These are phyloP conservation scores for Tinea pellionella DNA, from an alignment of 2,888 invertebrate genomes.

Conservation along the genomic window DNA sequence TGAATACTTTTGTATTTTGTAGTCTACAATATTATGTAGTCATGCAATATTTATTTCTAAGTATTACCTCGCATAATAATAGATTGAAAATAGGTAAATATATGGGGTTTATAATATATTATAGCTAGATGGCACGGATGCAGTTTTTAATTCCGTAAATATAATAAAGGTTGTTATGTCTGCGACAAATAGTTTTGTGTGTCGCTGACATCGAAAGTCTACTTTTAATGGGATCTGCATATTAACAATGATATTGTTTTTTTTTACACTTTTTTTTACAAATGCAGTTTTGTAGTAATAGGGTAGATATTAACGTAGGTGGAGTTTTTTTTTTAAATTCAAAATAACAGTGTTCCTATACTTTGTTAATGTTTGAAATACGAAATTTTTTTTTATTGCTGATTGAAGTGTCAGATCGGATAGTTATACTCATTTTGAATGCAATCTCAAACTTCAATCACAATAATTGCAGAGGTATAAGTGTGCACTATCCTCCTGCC, in stretches of 20 bases:
- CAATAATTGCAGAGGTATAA: too few species aligned
- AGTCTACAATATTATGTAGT: neutral
- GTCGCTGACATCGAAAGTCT: neutral
- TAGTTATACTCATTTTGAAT: neutral
- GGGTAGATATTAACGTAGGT: neutral
- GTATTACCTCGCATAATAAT: neutral
- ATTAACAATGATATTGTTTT: neutral
- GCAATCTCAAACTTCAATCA: too few species aligned
- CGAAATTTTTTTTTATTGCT: neutral
- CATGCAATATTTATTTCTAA: neutral
- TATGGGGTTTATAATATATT: too few species aligned
- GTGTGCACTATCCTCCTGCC: too few species aligned
- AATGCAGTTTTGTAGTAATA: neutral
- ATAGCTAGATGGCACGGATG: too few species aligned
- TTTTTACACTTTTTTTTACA: neutral
- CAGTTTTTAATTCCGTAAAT: too few species aligned
- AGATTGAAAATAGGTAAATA: neutral
- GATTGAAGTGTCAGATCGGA: too few species aligned
- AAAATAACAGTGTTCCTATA: neutral
- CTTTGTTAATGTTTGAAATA: neutral
- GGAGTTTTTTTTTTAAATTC: neutral
- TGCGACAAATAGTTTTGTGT: neutral
- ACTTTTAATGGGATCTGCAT: neutral
- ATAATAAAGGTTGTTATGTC: too few species aligned
- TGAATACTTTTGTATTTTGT: slow-evolving; percentile 6